These are phyloP conservation scores for Ornithoptera alexandrae DNA, from an alignment of 2,888 invertebrate species.

Conservation along the genomic window DNA sequence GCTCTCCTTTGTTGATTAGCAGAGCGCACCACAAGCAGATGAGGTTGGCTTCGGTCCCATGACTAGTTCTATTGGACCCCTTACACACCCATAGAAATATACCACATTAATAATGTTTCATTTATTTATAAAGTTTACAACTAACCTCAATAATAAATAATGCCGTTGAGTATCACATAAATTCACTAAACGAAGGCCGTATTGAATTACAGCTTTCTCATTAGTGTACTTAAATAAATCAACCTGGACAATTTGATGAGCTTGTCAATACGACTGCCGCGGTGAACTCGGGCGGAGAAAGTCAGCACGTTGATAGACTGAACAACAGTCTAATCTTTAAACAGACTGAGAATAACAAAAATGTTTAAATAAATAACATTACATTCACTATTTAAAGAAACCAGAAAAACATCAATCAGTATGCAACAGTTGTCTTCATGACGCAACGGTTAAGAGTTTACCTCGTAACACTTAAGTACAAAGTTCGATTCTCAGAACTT, in stretches of 20 bases:
- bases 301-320: slow-evolving; percentile 24
- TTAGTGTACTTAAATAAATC: slow-evolving; percentile 33
- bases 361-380: neutral
- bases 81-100: neutral
- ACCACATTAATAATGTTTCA: neutral
- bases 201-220: slow-evolving; percentile 38
- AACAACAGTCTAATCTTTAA: slow-evolving; percentile 11
- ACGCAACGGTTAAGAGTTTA: no score
- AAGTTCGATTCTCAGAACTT: no score
- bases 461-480: no score
- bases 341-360: neutral
- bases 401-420: neutral
- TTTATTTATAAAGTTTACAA: neutral
- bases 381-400: neutral
- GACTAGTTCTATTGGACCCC: no score
- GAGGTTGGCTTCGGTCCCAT: no score
- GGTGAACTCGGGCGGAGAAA: slow-evolving; percentile 33
- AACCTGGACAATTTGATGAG: slow-evolving; percentile 33
- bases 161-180: slow-evolving; percentile 14
- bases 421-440: neutral
- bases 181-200: slow-evolving; percentile 19
- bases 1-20: no score
- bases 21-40: no score
- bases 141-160: slow-evolving; percentile 3
- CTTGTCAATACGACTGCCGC: slow-evolving; percentile 34